Base-by-base conservation (phyloP, 2,113 vertebrate species). In the Periophthalmodon schlosseri region DNA sequence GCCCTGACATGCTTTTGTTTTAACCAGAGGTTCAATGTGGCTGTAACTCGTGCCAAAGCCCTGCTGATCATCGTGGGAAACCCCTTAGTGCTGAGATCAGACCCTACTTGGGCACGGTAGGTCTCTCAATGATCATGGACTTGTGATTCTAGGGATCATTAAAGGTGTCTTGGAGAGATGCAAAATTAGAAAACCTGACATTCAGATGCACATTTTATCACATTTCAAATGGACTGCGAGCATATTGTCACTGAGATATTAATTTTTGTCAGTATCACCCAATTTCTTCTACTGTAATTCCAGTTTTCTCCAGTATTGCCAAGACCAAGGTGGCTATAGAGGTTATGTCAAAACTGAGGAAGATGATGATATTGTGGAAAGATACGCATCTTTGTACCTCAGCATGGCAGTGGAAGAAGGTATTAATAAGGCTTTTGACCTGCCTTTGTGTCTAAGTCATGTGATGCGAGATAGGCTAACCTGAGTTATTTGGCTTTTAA, bases 31-130 rank as follows among this genome's bases (percentile, higher is more conserved):
- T 93, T 98, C 79, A 99, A 99, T 0, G 98, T 99, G 79, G 96
- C 98, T 24, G 77, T 99, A 87, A 99, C 97, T 33, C 93, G 98
- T 87, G 95, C 97, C 76, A 97, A 96, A 89, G 90, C 97, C 46
- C 86, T 99, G 83, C 88, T 99, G 76, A 96, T 99, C 0, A 84
- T 99, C 72, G 94, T 99, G 84, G 98, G 98, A 44, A 99, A 99
- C 86, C 95, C 96, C 0, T 50, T 77, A 0, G 94, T 97, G 78
- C 93, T 99, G 78, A 80, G 81, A 63, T 88, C 90, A 2, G 96
- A 99, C 60, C 24, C 28, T 0, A 88, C 90, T 81, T 99, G 98
- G 98, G 81, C 75, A 49, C 84, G 75, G 98, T 97, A 89, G 78
- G 95, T 84, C 24, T 61, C 46, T 5, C 14, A 18, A 2, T 11